These are phyloP conservation scores for Epinephelus moara DNA, from an alignment of 2,113 vertebrate genomes.

Conservation along the genomic window DNA sequence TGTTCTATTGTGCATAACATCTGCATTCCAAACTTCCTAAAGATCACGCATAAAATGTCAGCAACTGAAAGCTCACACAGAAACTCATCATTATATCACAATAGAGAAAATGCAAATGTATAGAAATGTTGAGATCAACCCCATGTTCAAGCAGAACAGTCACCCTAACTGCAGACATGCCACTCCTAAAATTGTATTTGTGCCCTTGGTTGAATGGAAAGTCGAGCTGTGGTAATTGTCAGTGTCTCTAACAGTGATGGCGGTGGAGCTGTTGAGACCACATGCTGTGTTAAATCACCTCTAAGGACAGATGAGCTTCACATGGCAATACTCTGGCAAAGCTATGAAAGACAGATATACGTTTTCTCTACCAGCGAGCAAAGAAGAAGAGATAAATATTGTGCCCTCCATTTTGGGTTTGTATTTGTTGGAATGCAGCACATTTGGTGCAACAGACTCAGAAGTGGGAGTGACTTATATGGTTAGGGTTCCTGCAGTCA, in stretches of 20 bases:
- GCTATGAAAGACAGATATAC: not conserved
- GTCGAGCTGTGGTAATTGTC: constrained; percentile 17
- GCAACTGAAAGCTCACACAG: not conserved
- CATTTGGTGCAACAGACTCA: not conserved
- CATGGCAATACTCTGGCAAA: not conserved
- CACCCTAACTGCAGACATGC: not conserved
- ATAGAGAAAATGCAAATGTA: not conserved
- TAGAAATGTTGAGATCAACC: not conserved
- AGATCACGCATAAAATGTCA: not conserved
- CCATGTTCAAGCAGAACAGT: not conserved
- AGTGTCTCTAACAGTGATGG: not conserved
- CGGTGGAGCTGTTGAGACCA: not conserved
- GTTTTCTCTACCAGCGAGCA: not conserved
- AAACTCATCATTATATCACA: not conserved
- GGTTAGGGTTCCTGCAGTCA: not conserved
- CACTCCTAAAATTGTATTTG: not conserved
- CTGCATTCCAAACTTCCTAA: not conserved
- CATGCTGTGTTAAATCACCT: constrained; percentile 30
- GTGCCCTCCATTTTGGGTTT: not conserved
- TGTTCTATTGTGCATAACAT: not conserved
- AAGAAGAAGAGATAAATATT: not conserved
- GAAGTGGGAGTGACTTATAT: not conserved
- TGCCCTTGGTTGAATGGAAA: constrained; percentile 3
- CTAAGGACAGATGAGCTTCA: constrained; percentile 30
- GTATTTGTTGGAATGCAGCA: not conserved